Evolutionary conservation across 1,140 invertebrate species (phyloP), one percentile per base, ranked within the genome.

Genomic region (Trichonephila clavipes): DNA sequence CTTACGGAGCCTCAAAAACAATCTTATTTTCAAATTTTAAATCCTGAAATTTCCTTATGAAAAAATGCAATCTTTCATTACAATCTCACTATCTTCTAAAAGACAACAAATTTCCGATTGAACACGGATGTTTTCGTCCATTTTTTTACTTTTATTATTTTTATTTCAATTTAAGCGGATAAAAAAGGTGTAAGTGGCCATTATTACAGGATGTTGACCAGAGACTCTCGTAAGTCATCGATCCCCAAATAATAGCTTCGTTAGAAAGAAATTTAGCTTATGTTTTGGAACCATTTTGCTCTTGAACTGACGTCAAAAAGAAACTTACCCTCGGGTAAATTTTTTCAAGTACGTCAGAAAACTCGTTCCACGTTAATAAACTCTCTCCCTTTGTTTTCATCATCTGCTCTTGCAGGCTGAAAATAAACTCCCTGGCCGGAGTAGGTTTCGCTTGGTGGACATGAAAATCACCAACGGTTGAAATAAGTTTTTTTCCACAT

Each of bases 401-500:
- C 62, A 64, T 6, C 62, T 64, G 62, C 62, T 64, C 21, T 64
- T 64, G 62, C 16, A 19, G 28, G 0, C 72, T 18, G 18, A 77
- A 40, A 77, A 77, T 77, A 34, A 77, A 77, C 18, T 24, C 28
- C 28, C 66, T 21, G n/a, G 12, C 66, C 12, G 10, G 66, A 16
- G 72, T 40, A 77, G 28, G 72, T 77, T 40, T 77, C 72, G 72
- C 72, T 77, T 40, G 34, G 14, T 77, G 72, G 72, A 40, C 72
- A 77, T 77, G 72, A 40, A 77, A 77, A 77, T 77, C 24, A 18
- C 6, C 72, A 19, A 14, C 24, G 12, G 18, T 16, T 40, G 24
- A 40, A 18, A 77, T 77, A 16, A 40, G 10, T 51, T 51, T 51
- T 34, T 69, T 40, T 72, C 28, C 24, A 40, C 8, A 77, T 34